phyloP scores from a whole-genome alignment of 2,113 vertebrate species.

The Tringa solitaria region DNA sequence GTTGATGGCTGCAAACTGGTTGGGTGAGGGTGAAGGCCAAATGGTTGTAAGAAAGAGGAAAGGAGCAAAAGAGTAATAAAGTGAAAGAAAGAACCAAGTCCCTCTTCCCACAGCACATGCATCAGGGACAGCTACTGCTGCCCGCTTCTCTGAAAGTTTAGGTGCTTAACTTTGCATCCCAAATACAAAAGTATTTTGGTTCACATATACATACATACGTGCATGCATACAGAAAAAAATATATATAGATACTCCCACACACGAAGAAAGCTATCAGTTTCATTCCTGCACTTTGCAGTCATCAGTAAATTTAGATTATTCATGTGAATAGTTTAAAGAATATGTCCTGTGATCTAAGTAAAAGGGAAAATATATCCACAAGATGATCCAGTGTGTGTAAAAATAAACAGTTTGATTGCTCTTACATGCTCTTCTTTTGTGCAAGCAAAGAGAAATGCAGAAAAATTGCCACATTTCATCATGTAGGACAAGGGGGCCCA shows the following conservation, averaged over 20 bases:
- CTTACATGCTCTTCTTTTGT: slow-evolving; percentile 80
- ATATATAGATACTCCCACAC: not conserved
- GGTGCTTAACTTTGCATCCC: not conserved
- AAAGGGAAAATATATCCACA: slow-evolving; percentile 33
- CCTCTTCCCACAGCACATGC: fast-evolving
- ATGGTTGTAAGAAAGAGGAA: not conserved
- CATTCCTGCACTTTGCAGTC: slow-evolving; percentile 33
- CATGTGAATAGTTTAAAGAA: slow-evolving; percentile 56
- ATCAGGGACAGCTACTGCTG: not conserved
- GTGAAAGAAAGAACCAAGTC: not conserved
- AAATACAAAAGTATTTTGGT: slow-evolving; percentile 25
- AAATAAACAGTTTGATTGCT: slow-evolving; percentile 74
- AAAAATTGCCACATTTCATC: slow-evolving; percentile 96
- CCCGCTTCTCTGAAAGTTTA: not conserved
- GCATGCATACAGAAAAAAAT: not conserved
- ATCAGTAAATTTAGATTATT: slow-evolving; percentile 64
- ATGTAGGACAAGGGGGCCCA: slow-evolving; percentile 83
- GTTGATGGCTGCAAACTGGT: not conserved
- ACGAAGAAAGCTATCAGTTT: not conserved
- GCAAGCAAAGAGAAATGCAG: slow-evolving; percentile 89
- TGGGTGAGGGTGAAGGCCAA: not conserved
- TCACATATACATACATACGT: not conserved
- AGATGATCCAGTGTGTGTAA: slow-evolving; percentile 73
- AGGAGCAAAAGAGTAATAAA: not conserved
- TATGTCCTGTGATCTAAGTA: slow-evolving; percentile 25